Evolutionary conservation across 2,888 invertebrate species (phyloP), one percentile per base, ranked within the genome.

Genomic region (Temnothorax rugatulus): DNA sequence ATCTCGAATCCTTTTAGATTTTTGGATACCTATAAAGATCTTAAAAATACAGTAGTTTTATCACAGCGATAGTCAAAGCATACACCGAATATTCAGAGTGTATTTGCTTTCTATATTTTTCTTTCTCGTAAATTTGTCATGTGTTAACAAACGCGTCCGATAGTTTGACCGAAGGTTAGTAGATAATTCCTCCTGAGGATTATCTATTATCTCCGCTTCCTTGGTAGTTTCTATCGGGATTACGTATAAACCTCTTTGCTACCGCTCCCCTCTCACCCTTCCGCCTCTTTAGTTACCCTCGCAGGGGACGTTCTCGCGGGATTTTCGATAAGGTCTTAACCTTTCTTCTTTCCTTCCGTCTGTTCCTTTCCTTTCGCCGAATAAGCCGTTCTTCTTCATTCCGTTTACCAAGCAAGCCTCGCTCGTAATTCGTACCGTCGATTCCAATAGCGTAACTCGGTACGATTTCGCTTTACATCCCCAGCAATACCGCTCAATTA

Each of bases 161-260:
- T 59, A 5, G 34, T 47, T 25, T 50, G 59, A 81, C 57, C 59
- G 75, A 64, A 86, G 86, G 87, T 88, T 86, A 87, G 84, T 85
- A 86, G 87, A 86, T 90, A 91, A 91, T 91, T 87, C 85, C 74
- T 73, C 69, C 79, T 34, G 64, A 76, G 84, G 85, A 90, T 90
- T 89, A 88, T 84, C 88, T 81, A 90, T 90, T 91, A 91, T 91
- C 89, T 86, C 85, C 83, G 79, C 84, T 84, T 87, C 77, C 86
- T 74, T 54, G 63, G 52, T 75, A 75, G 64, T 71, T 85, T 83
- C 86, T 76, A 71, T 83, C 76, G 54, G 87, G 84, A 86, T 84
- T 87, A 88, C 83, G 74, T 74, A 61, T 83, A 76, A 77, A 83
- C 73, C 83, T 76, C 79, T 76, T 77, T 71, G 34, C 71, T 54